Base-by-base conservation (phyloP, 2,797 vertebrate genomes). In the Arrhamphus sclerolepis region DNA sequence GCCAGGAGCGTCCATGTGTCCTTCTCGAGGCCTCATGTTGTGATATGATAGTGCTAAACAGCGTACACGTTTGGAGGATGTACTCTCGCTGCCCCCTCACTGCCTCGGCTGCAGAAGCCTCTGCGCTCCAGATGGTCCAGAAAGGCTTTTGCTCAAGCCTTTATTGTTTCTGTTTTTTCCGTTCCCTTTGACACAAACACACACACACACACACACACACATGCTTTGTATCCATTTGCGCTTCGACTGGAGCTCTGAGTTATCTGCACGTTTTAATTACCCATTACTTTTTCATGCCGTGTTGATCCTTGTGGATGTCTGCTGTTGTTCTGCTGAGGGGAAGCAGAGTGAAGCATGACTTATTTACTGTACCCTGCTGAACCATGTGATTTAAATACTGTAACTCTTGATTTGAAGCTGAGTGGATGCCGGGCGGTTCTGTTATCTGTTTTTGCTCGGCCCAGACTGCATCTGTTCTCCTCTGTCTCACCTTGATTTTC, bases 261-360 rank as follows among this genome's bases (percentile, higher is more conserved):
- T 71, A 79, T 85, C 77, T 81, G 62, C 80, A 80, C 49, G 63
- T 82, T 75, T 76, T 75, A 85, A 86, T 78, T 56, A 66, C n/a
- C n/a, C 65, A 65, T 81, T 60, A 83, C 71, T 87, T 85, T 82
- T 87, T 81, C 71, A 86, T 82, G 58, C 4, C 0, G 16, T 38
- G 53, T 57, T 52, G 39, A 29, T 66, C 44, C 21, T 18, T 13
- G 56, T 73, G 40, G 51, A 63, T 47, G 75, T 29, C 48, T 56
- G 51, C 74, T 18, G 63, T 72, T 82, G 78, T 85, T 78, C 65
- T 74, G 62, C 75, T 55, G 72, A 67, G 63, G 65, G 16, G 50
- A 59, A 77, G 77, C 80, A 80, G 73, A 68, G 62, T 4, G 40
- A 66, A 55, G 34, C 81, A 87, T 89, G 62, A 80, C 84, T 89